Percentiles rank a stretch among this genome's conserved stretches.
Evolutionary conservation across 2,888 invertebrate genomes (phyloP).

Genomic region (Ophioninae sp.): DNA sequence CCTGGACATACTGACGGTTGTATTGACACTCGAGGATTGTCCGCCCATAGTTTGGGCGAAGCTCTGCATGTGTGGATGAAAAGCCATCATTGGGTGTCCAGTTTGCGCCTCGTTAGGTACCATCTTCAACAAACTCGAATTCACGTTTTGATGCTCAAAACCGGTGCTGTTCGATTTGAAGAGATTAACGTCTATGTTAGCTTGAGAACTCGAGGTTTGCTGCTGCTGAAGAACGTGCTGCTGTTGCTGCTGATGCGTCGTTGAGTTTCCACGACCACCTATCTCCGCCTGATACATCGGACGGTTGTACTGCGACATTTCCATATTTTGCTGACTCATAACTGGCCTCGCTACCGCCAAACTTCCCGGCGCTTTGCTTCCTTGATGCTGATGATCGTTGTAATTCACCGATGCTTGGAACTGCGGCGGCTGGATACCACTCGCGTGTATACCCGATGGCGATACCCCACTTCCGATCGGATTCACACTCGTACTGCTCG

Average conservation of each 20-base stretch:
- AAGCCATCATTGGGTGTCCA: slow-evolving; percentile 72
- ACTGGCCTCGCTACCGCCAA: slow-evolving; percentile 78
- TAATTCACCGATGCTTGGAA: slow-evolving; percentile 74
- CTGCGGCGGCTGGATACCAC: slow-evolving; percentile 74
- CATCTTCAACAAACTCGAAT: slow-evolving; percentile 81
- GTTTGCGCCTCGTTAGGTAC: slow-evolving; percentile 77
- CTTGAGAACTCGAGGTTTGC: slow-evolving; percentile 74
- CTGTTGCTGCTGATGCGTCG: slow-evolving; percentile 69
- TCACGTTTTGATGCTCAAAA: slow-evolving; percentile 75
- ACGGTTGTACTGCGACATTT: slow-evolving; percentile 74
- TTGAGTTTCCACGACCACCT: slow-evolving; percentile 68
- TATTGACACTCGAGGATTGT: slow-evolving; percentile 78
- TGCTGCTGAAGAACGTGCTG: slow-evolving; percentile 74
- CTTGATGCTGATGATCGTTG: slow-evolving; percentile 71
- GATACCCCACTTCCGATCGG: slow-evolving; percentile 71
- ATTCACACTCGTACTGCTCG: slow-evolving; percentile 80
- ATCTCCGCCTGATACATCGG: slow-evolving; percentile 75
- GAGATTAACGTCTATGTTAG: slow-evolving; percentile 73
- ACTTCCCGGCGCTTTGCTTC: slow-evolving; percentile 75
- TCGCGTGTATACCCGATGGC: slow-evolving; percentile 71
- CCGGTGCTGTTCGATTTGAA: slow-evolving; percentile 73
- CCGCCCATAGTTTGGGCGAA: slow-evolving; percentile 74
- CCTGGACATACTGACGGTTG: slow-evolving; percentile 84
- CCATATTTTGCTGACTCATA: slow-evolving; percentile 73
- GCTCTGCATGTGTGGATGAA: slow-evolving; percentile 76